Percentiles rank a stretch among this genome's conserved stretches.
These are phyloP conservation scores for Ernsta delagoae DNA, from an alignment of 2,888 invertebrate genomes.

Conservation along the genomic window DNA sequence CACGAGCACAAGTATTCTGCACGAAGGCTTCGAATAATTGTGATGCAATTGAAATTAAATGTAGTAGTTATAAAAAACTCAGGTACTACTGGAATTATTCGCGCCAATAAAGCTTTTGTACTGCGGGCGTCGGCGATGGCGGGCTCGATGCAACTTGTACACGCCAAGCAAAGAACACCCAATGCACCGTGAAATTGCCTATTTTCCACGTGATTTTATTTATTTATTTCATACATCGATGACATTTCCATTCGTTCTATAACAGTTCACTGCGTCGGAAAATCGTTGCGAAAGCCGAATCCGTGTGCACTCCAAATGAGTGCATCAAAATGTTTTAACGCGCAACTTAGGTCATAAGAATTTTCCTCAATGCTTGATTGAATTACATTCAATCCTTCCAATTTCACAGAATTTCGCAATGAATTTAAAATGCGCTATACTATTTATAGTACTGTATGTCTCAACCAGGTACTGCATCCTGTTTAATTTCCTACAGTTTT, in stretches of 20 bases:
- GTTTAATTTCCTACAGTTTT: slow-evolving; percentile 53
- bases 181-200: slow-evolving; percentile 85
- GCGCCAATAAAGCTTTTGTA: slow-evolving; percentile 70
- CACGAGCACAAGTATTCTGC: slow-evolving; percentile 12
- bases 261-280: slow-evolving; percentile 60
- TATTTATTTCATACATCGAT: slow-evolving; percentile 81
- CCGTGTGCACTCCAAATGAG: slow-evolving; percentile 1
- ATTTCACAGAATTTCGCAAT: slow-evolving; percentile 56
- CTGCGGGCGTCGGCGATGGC: slow-evolving; percentile 58
- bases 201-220: slow-evolving; percentile 84
- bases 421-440: slow-evolving; percentile 63
- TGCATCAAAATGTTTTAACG: slow-evolving; percentile 41
- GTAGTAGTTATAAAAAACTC: slow-evolving; percentile 33
- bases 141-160: slow-evolving; percentile 57
- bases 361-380: slow-evolving; percentile 44
- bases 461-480: slow-evolving; percentile 58
- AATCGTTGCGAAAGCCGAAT: slow-evolving; percentile 46
- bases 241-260: slow-evolving; percentile 69
- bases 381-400: slow-evolving; percentile 59
- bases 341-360: slow-evolving; percentile 41
- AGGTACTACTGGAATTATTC: slow-evolving; percentile 65
- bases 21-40: slow-evolving; percentile 34
- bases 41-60: slow-evolving; percentile 34
- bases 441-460: slow-evolving; percentile 57
- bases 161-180: slow-evolving; percentile 73